Percentiles rank a stretch among this genome's conserved stretches.
These are phyloP conservation scores for Meteorus sp. DNA, from an alignment of 1,140 invertebrate genomes.

Conservation along the genomic window DNA sequence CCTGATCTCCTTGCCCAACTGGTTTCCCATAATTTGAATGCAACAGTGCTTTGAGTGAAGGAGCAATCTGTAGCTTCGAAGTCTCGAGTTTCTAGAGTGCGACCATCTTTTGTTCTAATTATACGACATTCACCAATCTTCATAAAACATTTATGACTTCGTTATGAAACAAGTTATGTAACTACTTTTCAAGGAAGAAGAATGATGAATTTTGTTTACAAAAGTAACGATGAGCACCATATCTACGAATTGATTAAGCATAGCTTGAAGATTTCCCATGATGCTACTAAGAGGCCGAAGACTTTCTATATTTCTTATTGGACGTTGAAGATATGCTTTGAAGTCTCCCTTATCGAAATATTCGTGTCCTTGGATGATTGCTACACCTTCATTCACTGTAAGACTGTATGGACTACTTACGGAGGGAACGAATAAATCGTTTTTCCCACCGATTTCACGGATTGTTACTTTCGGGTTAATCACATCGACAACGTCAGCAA, in stretches of 20 bases:
- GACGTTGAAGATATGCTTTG: slow-evolving; percentile 60
- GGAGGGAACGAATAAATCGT: slow-evolving; percentile 64
- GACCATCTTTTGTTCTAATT: slow-evolving; percentile 47
- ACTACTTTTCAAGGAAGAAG: slow-evolving; percentile 24
- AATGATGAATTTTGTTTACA: slow-evolving; percentile 42
- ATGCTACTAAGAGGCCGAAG: slow-evolving; percentile 41
- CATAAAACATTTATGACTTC: slow-evolving; percentile 18
- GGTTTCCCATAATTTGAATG: slow-evolving; percentile 47
- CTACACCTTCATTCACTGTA: slow-evolving; percentile 63
- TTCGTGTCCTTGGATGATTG: slow-evolving; percentile 61
- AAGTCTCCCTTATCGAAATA: slow-evolving; percentile 56
- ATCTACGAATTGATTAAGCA: slow-evolving; percentile 51
- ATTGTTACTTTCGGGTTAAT: slow-evolving; percentile 62
- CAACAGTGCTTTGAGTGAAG: slow-evolving; percentile 32
- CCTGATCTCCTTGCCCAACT: slow-evolving; percentile 50
- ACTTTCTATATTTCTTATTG: slow-evolving; percentile 60
- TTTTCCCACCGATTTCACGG: slow-evolving; percentile 58
- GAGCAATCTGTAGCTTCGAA: slow-evolving; percentile 47
- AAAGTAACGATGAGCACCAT: slow-evolving; percentile 55
- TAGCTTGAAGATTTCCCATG: slow-evolving; percentile 44
- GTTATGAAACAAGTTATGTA: slow-evolving; percentile 28
- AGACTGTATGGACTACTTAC: slow-evolving; percentile 65
- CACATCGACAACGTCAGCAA: slow-evolving; percentile 66
- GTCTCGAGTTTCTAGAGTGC: slow-evolving; percentile 43
- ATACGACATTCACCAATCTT: slow-evolving; percentile 48